phyloP scores from a whole-genome alignment of 2,888 invertebrate species.

The Syrphus vitripennis region DNA sequence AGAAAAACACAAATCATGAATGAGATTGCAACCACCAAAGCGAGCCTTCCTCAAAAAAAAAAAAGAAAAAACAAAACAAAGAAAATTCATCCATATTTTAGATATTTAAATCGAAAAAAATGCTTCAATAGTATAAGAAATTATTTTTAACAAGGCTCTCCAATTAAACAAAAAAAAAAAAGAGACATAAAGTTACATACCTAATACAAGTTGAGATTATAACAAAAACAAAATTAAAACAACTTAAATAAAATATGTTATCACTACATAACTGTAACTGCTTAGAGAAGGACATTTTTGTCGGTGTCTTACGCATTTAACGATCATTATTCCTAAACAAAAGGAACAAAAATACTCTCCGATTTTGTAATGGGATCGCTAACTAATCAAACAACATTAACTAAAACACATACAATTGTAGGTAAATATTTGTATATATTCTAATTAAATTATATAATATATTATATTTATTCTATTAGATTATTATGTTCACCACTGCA shows the following conservation, averaged over 20 bases:
- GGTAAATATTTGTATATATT: slow-evolving; percentile 40
- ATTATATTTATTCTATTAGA: not conserved
- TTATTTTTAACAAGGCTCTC: slow-evolving; percentile 29
- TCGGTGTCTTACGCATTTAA: slow-evolving; percentile 36
- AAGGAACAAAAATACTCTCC: slow-evolving; percentile 20
- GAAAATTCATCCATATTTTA: slow-evolving; percentile 22
- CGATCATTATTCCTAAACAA: slow-evolving; percentile 18
- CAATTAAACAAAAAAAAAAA: slow-evolving; percentile 20
- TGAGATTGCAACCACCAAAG: slow-evolving; percentile 44
- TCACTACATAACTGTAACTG: slow-evolving; percentile 24
- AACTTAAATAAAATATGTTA: slow-evolving; percentile 27
- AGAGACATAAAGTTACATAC: slow-evolving; percentile 6
- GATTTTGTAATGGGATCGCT: slow-evolving; percentile 49
- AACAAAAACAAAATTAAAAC: slow-evolving; percentile 18
- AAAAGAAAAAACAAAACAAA: not conserved
- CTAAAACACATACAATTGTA: slow-evolving; percentile 34
- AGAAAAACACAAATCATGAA: not conserved
- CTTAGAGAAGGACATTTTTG: slow-evolving; percentile 31
- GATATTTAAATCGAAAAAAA: slow-evolving; percentile 26
- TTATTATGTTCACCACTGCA: slow-evolving; percentile 11
- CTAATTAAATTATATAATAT: too few relatives aligned
- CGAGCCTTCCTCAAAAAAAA: slow-evolving; percentile 39
- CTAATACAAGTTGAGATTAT: not conserved
- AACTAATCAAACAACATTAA: slow-evolving; percentile 38
- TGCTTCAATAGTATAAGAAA: slow-evolving; percentile 45